A percentile compares a stretch with the other conserved stretches of the same genome.
Conservation (phyloP, 2,113 vertebrate species). For the Emydocephalus ijimae region DNA sequence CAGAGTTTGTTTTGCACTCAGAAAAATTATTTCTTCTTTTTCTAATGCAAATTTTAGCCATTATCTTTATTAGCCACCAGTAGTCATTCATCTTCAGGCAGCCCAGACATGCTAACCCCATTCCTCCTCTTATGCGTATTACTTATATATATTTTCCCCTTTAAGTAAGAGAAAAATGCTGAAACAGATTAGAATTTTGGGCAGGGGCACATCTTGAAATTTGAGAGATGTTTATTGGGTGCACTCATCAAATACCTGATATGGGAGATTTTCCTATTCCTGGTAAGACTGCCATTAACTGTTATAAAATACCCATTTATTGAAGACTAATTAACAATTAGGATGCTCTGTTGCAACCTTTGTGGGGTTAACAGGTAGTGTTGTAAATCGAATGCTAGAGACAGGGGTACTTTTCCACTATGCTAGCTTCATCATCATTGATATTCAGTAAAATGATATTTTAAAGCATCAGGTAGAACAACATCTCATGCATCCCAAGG, state of each 20-base stretch:
- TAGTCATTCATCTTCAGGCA: not conserved
- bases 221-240: not conserved
- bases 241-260: not conserved
- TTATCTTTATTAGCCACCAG: not conserved
- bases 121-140: not conserved
- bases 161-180: not conserved
- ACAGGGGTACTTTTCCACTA: not conserved
- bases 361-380: not conserved
- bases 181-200: not conserved
- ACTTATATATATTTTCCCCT: not conserved
- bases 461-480: not conserved
- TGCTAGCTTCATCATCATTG: not conserved
- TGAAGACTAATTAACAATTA: not conserved
- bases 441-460: not conserved
- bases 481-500: not conserved
- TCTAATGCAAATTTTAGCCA: not conserved
- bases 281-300: not conserved
- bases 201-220: not conserved
- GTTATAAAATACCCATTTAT: not conserved
- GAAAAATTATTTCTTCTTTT: not conserved
- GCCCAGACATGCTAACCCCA: not conserved
- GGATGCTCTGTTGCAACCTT: not conserved
- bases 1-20: not conserved
- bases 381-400: not conserved
- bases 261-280: not conserved